Evolutionary conservation across 2,888 invertebrate species (phyloP).

Genomic region (Pristionchus fissidentatus): DNA sequence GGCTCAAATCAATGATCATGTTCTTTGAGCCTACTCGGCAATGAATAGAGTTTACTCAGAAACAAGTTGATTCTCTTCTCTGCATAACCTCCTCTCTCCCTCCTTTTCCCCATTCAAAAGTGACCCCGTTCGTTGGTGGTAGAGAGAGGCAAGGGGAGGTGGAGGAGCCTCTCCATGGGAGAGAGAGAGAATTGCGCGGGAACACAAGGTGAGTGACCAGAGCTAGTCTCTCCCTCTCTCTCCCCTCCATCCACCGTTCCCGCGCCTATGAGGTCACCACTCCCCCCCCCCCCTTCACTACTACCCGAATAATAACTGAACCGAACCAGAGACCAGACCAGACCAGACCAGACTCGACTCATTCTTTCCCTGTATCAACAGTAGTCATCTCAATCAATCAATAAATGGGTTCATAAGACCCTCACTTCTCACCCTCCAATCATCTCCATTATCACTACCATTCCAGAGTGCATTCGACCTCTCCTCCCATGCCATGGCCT

Average conservation of each 20-base stretch:
- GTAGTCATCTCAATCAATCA: no score
- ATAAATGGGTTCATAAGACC: no score
- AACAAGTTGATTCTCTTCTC: background rate
- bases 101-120: slow-evolving; percentile 31
- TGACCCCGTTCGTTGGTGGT: slow-evolving; percentile 42
- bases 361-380: no score
- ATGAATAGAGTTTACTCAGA: no score
- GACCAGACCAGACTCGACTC: background rate
- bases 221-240: background rate
- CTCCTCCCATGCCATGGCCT: background rate
- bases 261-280: slow-evolving; percentile 18
- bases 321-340: background rate
- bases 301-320: background rate
- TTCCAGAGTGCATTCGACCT: slow-evolving; percentile 26
- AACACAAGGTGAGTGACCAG: slow-evolving; percentile 1
- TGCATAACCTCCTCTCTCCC: background rate
- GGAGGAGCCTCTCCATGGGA: background rate
- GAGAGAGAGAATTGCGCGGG: slow-evolving; percentile 18
- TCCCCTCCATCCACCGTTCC: background rate
- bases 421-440: background rate
- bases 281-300: no score
- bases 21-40: background rate
- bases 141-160: slow-evolving; percentile 12
- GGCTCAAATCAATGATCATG: no score
- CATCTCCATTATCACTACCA: no score